A percentile compares a stretch with the other conserved stretches of the same genome.
Evolutionary conservation across 2,888 invertebrate genomes (phyloP).

Genomic region (Papilio protenor): DNA sequence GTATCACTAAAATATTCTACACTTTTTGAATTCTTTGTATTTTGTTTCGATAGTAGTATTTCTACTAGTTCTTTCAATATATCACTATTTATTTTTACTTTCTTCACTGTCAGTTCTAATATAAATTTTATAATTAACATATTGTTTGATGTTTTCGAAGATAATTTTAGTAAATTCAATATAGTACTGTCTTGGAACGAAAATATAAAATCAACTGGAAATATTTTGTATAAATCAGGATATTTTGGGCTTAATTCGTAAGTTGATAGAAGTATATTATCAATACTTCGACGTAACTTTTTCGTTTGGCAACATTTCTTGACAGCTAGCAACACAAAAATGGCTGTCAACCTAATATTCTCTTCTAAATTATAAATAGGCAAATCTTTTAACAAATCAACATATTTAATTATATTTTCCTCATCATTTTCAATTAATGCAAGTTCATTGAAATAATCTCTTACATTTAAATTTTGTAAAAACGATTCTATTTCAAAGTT

Average conservation of each 20-base stretch:
- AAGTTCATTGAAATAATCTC: conserved; percentile 59
- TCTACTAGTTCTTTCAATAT: conserved; percentile 71
- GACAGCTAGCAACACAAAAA: conserved; percentile 68
- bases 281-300: conserved; percentile 65
- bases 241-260: conserved; percentile 72
- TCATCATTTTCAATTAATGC: conserved; percentile 53
- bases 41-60: conserved; percentile 62
- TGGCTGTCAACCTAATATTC: conserved; percentile 69
- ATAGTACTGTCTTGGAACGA: conserved; percentile 63
- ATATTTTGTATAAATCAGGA: conserved; percentile 75
- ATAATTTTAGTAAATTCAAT: conserved; percentile 68
- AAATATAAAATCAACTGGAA: conserved; percentile 69
- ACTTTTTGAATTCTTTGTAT: conserved; percentile 51
- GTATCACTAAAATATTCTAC: conserved; percentile 70
- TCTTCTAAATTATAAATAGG: conserved; percentile 73
- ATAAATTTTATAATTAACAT: conserved; percentile 64
- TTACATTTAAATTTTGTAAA: conserved; percentile 58
- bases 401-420: conserved; percentile 56
- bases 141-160: conserved; percentile 67
- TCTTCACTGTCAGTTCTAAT: conserved; percentile 73
- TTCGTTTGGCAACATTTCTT: conserved; percentile 68
- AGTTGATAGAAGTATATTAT: conserved; percentile 65
- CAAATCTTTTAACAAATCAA: conserved; percentile 67
- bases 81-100: conserved; percentile 70
- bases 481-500: conserved; percentile 65